phyloP scores from a whole-genome alignment of 2,888 invertebrate genomes.

The Phyllotreta cruciferae region DNA sequence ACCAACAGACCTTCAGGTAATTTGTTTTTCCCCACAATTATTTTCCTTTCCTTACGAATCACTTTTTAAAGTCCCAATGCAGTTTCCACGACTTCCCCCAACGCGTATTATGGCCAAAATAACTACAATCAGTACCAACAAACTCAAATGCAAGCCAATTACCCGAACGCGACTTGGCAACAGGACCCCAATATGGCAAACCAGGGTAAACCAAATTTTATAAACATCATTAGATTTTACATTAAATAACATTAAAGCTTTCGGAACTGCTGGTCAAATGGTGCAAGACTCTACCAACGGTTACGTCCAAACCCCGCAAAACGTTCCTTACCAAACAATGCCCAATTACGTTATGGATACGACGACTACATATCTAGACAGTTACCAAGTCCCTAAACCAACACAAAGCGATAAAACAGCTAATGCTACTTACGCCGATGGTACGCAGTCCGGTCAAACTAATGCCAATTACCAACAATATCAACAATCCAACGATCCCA shows the following conservation, averaged over 20 bases:
- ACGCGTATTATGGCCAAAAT: conserved; percentile 34
- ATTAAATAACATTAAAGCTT: background rate
- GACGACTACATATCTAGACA: conserved; percentile 2
- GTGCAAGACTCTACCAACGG: background rate
- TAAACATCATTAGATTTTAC: too few relatives aligned
- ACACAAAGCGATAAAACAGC: background rate
- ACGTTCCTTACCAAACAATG: background rate
- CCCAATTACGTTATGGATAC: background rate
- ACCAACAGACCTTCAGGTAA: conserved; percentile 31
- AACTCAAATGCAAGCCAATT: conserved; percentile 1
- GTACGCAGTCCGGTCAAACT: background rate
- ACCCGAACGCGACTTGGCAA: conserved; percentile 20
- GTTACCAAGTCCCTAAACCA: background rate
- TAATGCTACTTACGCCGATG: background rate
- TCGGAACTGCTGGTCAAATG: conserved; percentile 1
- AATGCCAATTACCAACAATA: conserved; percentile 1
- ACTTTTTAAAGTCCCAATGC: conserved; percentile 7
- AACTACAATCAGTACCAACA: conserved; percentile 26
- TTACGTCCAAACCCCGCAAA: background rate
- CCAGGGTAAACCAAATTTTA: conserved; percentile 2
- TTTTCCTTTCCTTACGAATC: background rate
- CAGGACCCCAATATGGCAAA: background rate
- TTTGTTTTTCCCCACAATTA: conserved; percentile 1
- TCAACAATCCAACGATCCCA: conserved; percentile 1
- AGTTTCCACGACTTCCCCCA: conserved; percentile 40